phyloP scores from a whole-genome alignment of 2,888 invertebrate species.

The Hypomecis atomaria region DNA sequence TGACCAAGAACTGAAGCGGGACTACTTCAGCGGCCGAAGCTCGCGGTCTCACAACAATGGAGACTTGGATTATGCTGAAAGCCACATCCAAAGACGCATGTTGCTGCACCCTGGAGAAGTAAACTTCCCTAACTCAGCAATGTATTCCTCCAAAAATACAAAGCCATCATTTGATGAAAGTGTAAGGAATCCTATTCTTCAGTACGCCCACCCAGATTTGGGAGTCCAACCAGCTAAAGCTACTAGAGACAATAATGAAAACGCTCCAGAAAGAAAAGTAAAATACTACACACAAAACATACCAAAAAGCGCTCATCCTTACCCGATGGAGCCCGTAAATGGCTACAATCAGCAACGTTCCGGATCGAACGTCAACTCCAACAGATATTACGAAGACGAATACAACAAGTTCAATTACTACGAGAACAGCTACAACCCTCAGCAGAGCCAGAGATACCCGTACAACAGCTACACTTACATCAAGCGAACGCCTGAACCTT shows the following conservation, averaged over 20 bases:
- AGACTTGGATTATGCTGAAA: slow-evolving; percentile 77
- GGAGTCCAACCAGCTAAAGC: slow-evolving; percentile 90
- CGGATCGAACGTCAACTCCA: slow-evolving; percentile 73
- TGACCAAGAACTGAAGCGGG: slow-evolving; percentile 86
- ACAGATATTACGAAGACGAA: slow-evolving; percentile 79
- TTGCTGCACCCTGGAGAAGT: slow-evolving; percentile 87
- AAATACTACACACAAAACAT: slow-evolving; percentile 79
- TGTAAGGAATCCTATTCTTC: slow-evolving; percentile 89
- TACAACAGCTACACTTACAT: slow-evolving; percentile 86
- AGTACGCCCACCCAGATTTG: slow-evolving; percentile 92
- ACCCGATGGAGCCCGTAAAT: slow-evolving; percentile 81
- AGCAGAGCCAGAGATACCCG: slow-evolving; percentile 76
- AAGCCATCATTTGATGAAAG: slow-evolving; percentile 88
- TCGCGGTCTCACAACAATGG: slow-evolving; percentile 77
- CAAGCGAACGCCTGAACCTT: slow-evolving; percentile 84
- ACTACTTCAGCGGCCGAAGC: slow-evolving; percentile 84
- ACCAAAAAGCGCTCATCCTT: slow-evolving; percentile 84
- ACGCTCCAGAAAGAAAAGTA: slow-evolving; percentile 66
- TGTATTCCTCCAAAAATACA: slow-evolving; percentile 86
- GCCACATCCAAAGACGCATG: slow-evolving; percentile 89
- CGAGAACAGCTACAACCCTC: slow-evolving; percentile 73
- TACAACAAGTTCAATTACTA: slow-evolving; percentile 84
- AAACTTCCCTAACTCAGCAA: slow-evolving; percentile 86
- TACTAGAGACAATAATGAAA: slow-evolving; percentile 67
- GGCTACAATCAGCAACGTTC: slow-evolving; percentile 75